These are phyloP conservation scores for Gorsachius magnificus DNA, from an alignment of 2,797 vertebrate species.

Conservation along the genomic window DNA sequence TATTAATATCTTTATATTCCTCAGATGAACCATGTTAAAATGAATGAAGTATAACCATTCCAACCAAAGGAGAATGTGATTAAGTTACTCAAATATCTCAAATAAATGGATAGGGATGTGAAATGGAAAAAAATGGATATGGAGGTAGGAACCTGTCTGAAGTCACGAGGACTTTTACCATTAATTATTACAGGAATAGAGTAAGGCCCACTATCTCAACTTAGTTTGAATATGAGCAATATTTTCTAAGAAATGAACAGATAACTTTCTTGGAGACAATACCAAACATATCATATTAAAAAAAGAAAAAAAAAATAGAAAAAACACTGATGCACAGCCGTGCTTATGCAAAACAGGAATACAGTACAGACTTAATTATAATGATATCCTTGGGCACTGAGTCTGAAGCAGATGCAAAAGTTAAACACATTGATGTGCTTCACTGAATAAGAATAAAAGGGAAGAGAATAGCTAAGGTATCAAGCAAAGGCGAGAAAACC, in stretches of 20 bases:
- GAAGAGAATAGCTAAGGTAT: background rate
- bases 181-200: background rate
- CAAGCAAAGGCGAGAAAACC: background rate
- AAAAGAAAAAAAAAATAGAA: background rate
- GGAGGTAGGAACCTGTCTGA: background rate
- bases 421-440: background rate
- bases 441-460: slow-evolving; percentile 9
- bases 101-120: background rate
- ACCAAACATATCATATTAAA: background rate
- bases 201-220: background rate
- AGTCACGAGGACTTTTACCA: background rate
- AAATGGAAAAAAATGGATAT: background rate
- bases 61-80: background rate
- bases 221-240: background rate
- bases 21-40: background rate
- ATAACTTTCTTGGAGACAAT: background rate
- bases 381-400: background rate
- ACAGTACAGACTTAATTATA: slow-evolving; percentile 7
- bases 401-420: slow-evolving; percentile 37
- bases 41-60: background rate
- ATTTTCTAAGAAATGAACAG: background rate
- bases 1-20: background rate
- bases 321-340: background rate
- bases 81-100: background rate
- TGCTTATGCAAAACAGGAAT: background rate